Base-by-base conservation (phyloP, 2,888 invertebrate species). In the Drosophila merina region DNA sequence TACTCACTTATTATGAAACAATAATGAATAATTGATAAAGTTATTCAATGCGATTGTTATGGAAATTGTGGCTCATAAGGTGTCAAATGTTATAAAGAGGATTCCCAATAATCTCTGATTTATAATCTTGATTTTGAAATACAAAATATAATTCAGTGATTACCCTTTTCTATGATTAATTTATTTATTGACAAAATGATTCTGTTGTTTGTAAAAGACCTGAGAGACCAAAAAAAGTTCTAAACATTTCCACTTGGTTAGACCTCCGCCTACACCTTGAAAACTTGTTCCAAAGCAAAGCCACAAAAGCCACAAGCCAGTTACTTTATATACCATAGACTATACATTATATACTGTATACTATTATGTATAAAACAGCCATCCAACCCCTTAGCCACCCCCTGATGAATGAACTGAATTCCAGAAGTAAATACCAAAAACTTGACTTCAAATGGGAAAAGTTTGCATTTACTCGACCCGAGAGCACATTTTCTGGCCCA, bases 391-490 rank as follows among this genome's bases (percentile, higher is more conserved):
- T n/a, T n/a, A n/a, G n/a, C n/a, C 26, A 20, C 31, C 62, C 33
- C 10, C 30, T 25, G 44, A 36, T 50, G 28, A 28, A 48, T 64
- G 52, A 63, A 47, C 54, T 47, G 67, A 64, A 54, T 64, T 64
- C 64, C 64, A 47, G 67, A 45, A 64, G 64, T 66, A 64, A 64
- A 64, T 64, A 66, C 45, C 64, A 6, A 54, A 66, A 47, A 64
- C 64, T 66, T 67, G 54, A 63, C 67, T 66, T n/a, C 14, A 64
- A 64, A 64, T 64, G 64, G 67, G 38, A 66, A 64, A 64, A 64
- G 64, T 64, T 64, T 54, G 67, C 64, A 64, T 38, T 67, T 38
- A 45, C 52, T 31, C 38, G 28, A 66, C 26, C 67, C 62, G 7
- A 47, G 7, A 47, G 38, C 52, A 1, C 25, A 66, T 38, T 52